Base-by-base conservation (phyloP, 1,140 invertebrate species). In the Oncopeltus fasciatus region DNA sequence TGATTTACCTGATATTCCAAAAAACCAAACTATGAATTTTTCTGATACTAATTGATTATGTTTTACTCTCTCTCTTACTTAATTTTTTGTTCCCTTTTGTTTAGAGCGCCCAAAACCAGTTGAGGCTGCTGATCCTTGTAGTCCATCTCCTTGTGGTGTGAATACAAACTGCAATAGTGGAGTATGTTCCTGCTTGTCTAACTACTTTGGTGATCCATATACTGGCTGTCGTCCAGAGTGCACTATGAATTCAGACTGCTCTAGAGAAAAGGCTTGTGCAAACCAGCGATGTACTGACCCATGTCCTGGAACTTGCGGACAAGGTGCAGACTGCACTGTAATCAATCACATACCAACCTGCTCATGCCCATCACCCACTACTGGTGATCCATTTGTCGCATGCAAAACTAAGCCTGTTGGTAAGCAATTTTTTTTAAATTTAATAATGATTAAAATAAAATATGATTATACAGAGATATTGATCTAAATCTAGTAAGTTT, bases 171-270 rank as follows among this genome's bases (percentile, higher is more conserved):
- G 88, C 68, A 75, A 80, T 20, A 79, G 81, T 68, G 82, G 85
- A 33, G 77, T 82, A n/a, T 92, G 89, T 69, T 80, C 80, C 47
- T 92, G 89, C 70, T 72, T 81, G 3, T 74, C 81, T 9, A 85
- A 86, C 67, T 89, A 88, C 66, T 80, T 87, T 38, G 88, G 88
- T 60, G 80, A 85, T 66, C 84, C 87, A 57, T 78, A 77, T 58
- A 67, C 66, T 0, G 74, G 72, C 20, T 92, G 90, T 72, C 74
- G 86, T 65, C 88, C 88, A 16, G 88, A 92, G 73, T 92, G 89
- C 72, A 83, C 88, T 0, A 80, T 88, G 68, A 92, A 88, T 70
- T 83, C 86, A 1, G 89, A 92, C 63, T 92, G 89, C 71, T 75
- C 85, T 2, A 77, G 82, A 79, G 82, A 84, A 69, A 78, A 81